These are phyloP conservation scores for Drosophila greeni DNA, from an alignment of 2,888 invertebrate genomes.

Conservation along the genomic window DNA sequence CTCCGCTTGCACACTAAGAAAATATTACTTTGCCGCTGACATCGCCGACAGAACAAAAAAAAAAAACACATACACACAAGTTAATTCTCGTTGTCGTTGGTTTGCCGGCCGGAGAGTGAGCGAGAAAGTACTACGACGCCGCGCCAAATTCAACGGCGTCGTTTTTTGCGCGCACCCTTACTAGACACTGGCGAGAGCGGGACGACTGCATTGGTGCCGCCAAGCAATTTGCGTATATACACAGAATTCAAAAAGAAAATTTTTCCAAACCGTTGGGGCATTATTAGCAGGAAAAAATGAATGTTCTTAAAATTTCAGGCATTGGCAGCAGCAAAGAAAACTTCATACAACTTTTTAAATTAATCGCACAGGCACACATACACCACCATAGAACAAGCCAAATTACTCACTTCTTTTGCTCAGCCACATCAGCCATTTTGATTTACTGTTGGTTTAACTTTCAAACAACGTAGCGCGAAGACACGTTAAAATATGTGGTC, in stretches of 20 bases:
- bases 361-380: constrained; percentile 41
- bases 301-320: constrained; percentile 48
- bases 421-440: constrained; percentile 79
- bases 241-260: constrained; percentile 70
- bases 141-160: constrained; percentile 73
- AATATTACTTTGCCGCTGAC: constrained; percentile 23
- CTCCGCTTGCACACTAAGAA: constrained; percentile 54
- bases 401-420: constrained; percentile 79
- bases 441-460: constrained; percentile 56
- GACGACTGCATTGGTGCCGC: constrained; percentile 54
- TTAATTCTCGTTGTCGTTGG: constrained; percentile 37
- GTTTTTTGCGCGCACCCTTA: constrained; percentile 66
- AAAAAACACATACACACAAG: constrained; percentile 22
- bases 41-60: constrained; percentile 10
- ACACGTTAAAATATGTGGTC: constrained; percentile 36
- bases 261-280: constrained; percentile 63
- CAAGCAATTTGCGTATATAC: constrained; percentile 69
- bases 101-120: constrained; percentile 71
- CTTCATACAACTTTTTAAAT: constrained; percentile 46
- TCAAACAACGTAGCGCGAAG: constrained; percentile 62
- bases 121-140: constrained; percentile 67
- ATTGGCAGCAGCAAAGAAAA: neutral
- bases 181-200: constrained; percentile 49
- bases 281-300: constrained; percentile 46
- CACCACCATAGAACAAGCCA: constrained; percentile 42